These are phyloP conservation scores for Morpho helenor DNA, from an alignment of 2,888 invertebrate species.

Conservation along the genomic window DNA sequence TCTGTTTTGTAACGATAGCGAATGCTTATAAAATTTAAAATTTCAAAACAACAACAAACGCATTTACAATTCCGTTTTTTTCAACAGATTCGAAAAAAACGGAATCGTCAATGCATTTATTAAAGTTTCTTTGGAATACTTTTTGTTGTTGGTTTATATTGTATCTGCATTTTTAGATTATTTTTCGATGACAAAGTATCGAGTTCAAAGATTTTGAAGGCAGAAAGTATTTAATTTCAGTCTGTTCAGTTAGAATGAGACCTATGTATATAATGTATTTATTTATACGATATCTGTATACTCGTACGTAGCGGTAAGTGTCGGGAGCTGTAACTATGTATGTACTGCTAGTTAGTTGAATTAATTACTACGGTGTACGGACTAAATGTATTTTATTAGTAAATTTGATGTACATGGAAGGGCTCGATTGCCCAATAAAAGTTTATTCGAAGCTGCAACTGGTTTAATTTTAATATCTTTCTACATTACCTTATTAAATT, in stretches of 20 bases:
- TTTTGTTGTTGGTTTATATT: too few relatives aligned
- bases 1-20: too few relatives aligned
- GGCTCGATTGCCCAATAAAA: slow-evolving; percentile 74
- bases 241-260: not conserved
- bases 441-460: slow-evolving; percentile 65
- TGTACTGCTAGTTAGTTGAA: slow-evolving; percentile 49
- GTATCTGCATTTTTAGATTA: not conserved
- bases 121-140: too few relatives aligned
- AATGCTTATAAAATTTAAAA: too few relatives aligned
- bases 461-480: slow-evolving; percentile 42
- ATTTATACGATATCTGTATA: slow-evolving; percentile 40
- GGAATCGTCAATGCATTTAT: too few relatives aligned
- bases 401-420: slow-evolving; percentile 65
- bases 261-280: slow-evolving; percentile 36
- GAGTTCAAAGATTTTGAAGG: too few relatives aligned
- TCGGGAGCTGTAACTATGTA: slow-evolving; percentile 26
- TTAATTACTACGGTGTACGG: slow-evolving; percentile 36
- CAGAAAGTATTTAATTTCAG: not conserved
- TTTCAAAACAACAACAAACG: too few relatives aligned
- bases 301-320: slow-evolving; percentile 20
- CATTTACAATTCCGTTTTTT: too few relatives aligned
- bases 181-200: not conserved
- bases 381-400: slow-evolving; percentile 58
- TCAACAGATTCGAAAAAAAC: too few relatives aligned
- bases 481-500: not conserved